These are phyloP conservation scores for Onychorhynchus coronatus DNA, from an alignment of 2,113 vertebrate genomes.

Conservation along the genomic window DNA sequence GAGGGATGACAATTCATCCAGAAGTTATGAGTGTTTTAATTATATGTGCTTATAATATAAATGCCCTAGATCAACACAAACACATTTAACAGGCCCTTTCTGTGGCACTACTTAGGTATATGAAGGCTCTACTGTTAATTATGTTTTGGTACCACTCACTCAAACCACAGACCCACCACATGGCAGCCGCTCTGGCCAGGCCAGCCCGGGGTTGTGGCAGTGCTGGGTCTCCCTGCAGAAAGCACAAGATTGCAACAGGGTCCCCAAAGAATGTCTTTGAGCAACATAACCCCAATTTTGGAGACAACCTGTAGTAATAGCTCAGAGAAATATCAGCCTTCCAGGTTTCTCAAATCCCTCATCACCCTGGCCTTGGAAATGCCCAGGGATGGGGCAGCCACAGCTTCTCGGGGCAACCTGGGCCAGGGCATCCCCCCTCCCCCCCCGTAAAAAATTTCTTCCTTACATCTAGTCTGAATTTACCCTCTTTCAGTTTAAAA, in stretches of 20 bases:
- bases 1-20: not conserved
- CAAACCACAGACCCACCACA: fast-evolving
- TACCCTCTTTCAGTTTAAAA: not conserved
- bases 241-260: not conserved
- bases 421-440: not conserved
- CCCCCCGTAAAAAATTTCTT: not conserved
- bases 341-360: not conserved
- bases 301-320: not conserved
- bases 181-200: not conserved
- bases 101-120: not conserved
- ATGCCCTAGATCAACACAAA: not conserved
- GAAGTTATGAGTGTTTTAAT: not conserved
- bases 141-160: not conserved
- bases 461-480: not conserved
- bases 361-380: not conserved
- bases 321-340: not conserved
- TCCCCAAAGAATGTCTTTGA: not conserved
- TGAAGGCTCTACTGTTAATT: not conserved
- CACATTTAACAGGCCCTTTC: not conserved
- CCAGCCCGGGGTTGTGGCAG: fast-evolving
- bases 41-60: not conserved
- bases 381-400: not conserved
- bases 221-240: not conserved
- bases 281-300: not conserved
- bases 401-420: not conserved